A percentile compares a stretch with the other conserved stretches of the same genome.
Evolutionary conservation across 2,888 invertebrate genomes (phyloP).

Genomic region (Melanotus villosus): DNA sequence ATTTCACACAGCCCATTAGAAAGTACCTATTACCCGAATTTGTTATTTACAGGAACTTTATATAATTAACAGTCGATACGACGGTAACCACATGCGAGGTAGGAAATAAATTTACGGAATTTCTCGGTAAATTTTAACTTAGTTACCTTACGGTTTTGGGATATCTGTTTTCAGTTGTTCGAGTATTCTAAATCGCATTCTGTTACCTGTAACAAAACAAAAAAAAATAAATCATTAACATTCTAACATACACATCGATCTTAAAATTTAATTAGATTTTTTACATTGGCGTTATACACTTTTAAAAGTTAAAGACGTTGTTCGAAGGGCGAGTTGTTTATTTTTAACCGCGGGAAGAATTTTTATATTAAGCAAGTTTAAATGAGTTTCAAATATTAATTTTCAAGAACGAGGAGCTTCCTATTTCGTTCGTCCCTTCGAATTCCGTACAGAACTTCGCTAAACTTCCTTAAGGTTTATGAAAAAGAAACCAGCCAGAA

Average conservation of each 20-base stretch:
- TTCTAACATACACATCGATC: no score
- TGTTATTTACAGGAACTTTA: neutral
- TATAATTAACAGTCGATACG: neutral
- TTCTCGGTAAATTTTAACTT: neutral
- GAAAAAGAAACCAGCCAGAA: neutral
- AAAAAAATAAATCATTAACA: neutral
- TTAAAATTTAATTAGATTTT: no score
- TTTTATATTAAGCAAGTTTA: slow-evolving; percentile 17
- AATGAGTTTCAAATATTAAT: slow-evolving; percentile 19
- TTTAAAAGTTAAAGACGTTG: no score
- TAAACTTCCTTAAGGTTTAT: neutral
- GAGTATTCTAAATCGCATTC: neutral
- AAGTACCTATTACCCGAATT: neutral
- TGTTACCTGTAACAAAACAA: slow-evolving; percentile 7
- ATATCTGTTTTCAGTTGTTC: neutral
- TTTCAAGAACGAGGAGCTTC: neutral
- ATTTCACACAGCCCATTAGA: neutral
- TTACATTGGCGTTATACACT: no score
- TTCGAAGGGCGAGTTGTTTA: neutral
- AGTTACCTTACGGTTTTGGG: neutral
- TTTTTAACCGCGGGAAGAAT: slow-evolving; percentile 3
- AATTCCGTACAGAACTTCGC: neutral
- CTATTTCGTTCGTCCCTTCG: neutral
- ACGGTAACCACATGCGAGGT: neutral
- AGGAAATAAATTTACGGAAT: neutral